Percentiles rank a stretch among this genome's conserved stretches.
phyloP scores from a whole-genome alignment of 1,140 invertebrate genomes.

The Bathynomus jamesi region DNA sequence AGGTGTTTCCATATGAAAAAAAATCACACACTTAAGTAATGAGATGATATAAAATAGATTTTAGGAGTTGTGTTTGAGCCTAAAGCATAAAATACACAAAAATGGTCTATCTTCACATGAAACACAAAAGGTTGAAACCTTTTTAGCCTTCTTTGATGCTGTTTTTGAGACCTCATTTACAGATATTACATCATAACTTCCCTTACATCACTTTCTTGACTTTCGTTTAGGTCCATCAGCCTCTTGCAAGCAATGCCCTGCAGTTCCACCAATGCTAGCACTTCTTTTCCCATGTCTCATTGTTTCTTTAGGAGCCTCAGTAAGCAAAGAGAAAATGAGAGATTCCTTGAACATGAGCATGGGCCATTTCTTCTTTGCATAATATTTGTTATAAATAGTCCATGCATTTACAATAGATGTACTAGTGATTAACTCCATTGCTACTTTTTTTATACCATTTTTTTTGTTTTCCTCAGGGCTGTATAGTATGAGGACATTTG shows the following conservation, averaged over 20 bases:
- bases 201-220: slow-evolving; percentile 1
- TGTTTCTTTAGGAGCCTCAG: slow-evolving; percentile 8
- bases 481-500: slow-evolving; percentile 11
- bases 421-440: slow-evolving; percentile 6
- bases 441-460: slow-evolving; percentile 10
- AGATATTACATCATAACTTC: background rate
- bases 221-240: slow-evolving; percentile 11
- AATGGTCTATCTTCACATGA: too few species aligned
- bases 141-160: slow-evolving; percentile 10
- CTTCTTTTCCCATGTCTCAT: slow-evolving; percentile 8
- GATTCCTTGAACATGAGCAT: slow-evolving; percentile 5
- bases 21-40: slow-evolving; percentile 3
- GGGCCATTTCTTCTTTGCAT: slow-evolving; percentile 6
- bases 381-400: slow-evolving; percentile 9
- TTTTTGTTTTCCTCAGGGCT: slow-evolving; percentile 8
- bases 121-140: slow-evolving; percentile 7
- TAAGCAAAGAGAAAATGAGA: background rate
- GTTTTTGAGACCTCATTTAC: too few species aligned
- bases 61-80: too few species aligned
- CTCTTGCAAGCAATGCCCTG: slow-evolving; percentile 3
- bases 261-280: background rate
- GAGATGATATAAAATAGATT: background rate
- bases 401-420: background rate
- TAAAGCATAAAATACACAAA: too few species aligned
- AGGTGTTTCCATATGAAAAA: background rate